Evolutionary conservation across 2,113 vertebrate species (phyloP).

Genomic region (Barnardius zonarius): DNA sequence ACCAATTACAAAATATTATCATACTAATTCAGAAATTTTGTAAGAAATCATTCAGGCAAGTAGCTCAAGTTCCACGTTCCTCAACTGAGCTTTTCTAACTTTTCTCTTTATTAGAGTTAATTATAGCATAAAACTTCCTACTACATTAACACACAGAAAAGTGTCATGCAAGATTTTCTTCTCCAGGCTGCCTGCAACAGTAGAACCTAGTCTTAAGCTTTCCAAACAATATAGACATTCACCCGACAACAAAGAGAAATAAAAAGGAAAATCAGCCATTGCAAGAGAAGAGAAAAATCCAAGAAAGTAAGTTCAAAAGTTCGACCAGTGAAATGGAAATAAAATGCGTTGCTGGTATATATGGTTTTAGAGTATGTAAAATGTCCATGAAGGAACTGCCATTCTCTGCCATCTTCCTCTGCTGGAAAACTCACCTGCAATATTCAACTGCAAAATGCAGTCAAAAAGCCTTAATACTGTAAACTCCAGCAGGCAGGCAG

Average conservation of each 20-base stretch:
- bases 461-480: not conserved
- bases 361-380: not conserved
- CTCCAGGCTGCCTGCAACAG: not conserved
- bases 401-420: not conserved
- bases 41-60: not conserved
- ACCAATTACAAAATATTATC: not conserved
- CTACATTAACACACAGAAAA: not conserved
- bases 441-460: not conserved
- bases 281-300: not conserved
- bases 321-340: not conserved
- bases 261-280: not conserved
- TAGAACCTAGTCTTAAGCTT: not conserved
- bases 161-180: not conserved
- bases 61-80: not conserved
- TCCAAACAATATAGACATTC: not conserved
- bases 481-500: not conserved
- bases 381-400: not conserved
- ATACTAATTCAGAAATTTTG: not conserved
- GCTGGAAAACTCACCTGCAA: not conserved
- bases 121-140: not conserved
- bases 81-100: not conserved
- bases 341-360: not conserved
- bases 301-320: not conserved
- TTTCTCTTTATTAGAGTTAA: not conserved
- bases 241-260: not conserved